Base-by-base conservation (phyloP, 2,797 vertebrate genomes). In the Peromyscus eremicus region DNA sequence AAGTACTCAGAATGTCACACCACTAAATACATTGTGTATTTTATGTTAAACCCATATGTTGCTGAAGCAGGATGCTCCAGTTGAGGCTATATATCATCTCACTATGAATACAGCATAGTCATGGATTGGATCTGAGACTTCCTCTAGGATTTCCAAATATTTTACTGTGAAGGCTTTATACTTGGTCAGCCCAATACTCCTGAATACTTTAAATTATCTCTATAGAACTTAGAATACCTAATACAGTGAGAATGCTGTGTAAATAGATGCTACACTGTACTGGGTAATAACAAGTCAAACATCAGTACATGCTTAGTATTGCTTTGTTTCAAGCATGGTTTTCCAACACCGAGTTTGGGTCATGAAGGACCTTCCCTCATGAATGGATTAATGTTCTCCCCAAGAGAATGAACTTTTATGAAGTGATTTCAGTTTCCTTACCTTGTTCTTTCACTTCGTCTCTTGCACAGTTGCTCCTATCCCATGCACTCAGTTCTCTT, bases 401-500 rank as follows among this genome's bases (percentile, higher is more conserved):
- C 13, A 43, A 6, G 4, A 23, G 4, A 34, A 64, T 32, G 16
- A 10, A 62, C 2, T 82, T 17, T 43, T 60, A n/a, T 29, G 52
- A 60, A 70, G 1, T 3, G 34, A 62, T 43, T 27, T 46, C 10
- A 23, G 5, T 43, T 68, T 57, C 49, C 32, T 60, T 4, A 19
- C 0, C 19, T 52, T 14, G 4, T 46, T 71, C 23, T 70, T 21
- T 34, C 25, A 21, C 34, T 68, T 32, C 1, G 1, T 40, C 14
- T 75, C 25, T 34, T 14, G 7, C 27, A 64, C 7, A 32, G 25
- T 25, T 37, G 16, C n/a, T 66, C 16, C 5, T 86, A 77, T 71
- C 9, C 6, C 40, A 5, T 6, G 1, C 12, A 21, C 0, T 10
- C 25, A 21, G 13, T 43, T 32, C 34, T 23, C 37, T 55, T 23